Evolutionary conservation across 1,140 invertebrate genomes (phyloP).

Genomic region (Radopholus similis): DNA sequence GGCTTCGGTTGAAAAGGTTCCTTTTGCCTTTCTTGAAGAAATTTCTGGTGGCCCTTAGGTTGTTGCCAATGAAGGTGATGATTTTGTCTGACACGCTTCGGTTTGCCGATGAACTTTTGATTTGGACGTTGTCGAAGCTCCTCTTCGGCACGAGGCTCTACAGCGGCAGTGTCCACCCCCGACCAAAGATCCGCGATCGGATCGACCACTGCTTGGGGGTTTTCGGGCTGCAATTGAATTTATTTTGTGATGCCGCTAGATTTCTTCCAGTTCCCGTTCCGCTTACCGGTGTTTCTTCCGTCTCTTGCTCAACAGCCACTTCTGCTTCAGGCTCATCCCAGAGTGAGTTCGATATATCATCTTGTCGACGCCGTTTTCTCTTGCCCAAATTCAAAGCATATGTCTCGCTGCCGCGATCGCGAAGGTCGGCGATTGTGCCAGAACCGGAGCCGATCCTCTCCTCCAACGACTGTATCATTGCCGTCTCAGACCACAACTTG

Average conservation of each 20-base stretch:
- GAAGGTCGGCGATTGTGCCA: slow-evolving; percentile 16
- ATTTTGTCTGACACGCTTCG: not conserved
- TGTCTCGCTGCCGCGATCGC: slow-evolving; percentile 23
- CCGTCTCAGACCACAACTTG: slow-evolving; percentile 40
- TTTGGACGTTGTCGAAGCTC: not conserved
- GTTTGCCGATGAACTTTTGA: not conserved
- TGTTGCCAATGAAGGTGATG: not conserved
- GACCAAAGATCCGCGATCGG: not conserved
- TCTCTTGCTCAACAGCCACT: not conserved
- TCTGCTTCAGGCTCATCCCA: slow-evolving; percentile 5
- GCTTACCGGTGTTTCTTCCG: not conserved
- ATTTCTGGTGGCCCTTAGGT: not conserved
- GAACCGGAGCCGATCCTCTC: slow-evolving; percentile 12
- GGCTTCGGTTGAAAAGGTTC: not conserved
- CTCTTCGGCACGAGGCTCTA: not conserved
- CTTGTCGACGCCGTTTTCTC: not conserved
- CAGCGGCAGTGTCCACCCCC: slow-evolving; percentile 1
- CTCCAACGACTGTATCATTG: slow-evolving; percentile 39
- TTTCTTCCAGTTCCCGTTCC: not conserved
- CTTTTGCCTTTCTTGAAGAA: not conserved
- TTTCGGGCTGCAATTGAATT: too few relatives aligned
- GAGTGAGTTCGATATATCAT: not conserved
- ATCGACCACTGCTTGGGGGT: not conserved
- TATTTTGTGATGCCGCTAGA: not conserved
- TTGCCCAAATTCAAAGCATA: slow-evolving; percentile 14